Evolutionary conservation across 2,888 invertebrate species (phyloP), one percentile per base, ranked within the genome.

Genomic region (Pachliopta kotzebuea): DNA sequence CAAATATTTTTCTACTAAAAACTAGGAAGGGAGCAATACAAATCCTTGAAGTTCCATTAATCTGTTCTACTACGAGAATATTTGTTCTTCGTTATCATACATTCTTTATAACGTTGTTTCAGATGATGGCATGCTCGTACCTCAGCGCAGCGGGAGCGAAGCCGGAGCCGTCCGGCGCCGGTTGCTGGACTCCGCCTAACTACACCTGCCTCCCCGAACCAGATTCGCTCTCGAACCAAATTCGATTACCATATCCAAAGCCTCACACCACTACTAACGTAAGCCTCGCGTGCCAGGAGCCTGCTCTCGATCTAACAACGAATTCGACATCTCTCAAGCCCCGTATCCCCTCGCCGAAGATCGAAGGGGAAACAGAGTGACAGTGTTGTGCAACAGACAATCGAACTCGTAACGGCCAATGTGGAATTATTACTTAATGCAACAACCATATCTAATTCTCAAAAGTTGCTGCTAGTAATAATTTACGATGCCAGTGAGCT

Each of bases 51-150:
- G 14, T 14, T 14, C 11, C 11, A 37, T 37, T 14, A 37, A 14
- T 11, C 14, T 37, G 4, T 9, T 14, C 37, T 37, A 17, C 37
- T 1, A 14, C 14, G 14, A 37, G 14, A 37, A 14, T 37, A 37
- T 37, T 37, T 37, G 11, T 37, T 37, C 11, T 11, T 37, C 2
- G 3, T 37, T 14, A 37, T 37, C 11, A 1, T 37, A 14, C 3
- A 37, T 14, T 3, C 37, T 37, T 14, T 14, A 37, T 14, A 37
- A 37, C 14, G 11, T 71, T 67, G 68, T 73, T 76, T 60, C 90
- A 92, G 92, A 91, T 92, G 91, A 92, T 92, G 92, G 87, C 91
- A 76, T 92, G 91, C 75, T 92, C 92, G 69, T 92, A 90, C 73
- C 76, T 92, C 72, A 90, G 88, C 72, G 84, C 92, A 63, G 72